A percentile compares a stretch with the other conserved stretches of the same genome.
phyloP scores from a whole-genome alignment of 2,888 invertebrate species.

The Xestia sexstrigata region DNA sequence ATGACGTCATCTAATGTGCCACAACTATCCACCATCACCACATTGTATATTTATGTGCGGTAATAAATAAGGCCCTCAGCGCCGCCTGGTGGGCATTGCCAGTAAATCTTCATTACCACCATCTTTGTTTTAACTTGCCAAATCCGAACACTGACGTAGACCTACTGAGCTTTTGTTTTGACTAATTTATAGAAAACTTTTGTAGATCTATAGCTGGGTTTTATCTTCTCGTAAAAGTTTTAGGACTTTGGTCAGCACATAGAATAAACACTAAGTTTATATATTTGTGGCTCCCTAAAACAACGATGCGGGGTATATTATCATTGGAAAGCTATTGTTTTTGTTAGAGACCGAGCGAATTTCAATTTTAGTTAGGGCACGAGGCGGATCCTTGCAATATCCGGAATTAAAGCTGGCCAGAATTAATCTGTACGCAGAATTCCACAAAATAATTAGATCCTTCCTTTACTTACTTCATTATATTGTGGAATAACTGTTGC shows the following conservation, averaged over 20 bases:
- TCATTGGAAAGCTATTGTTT: neutral
- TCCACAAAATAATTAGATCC: neutral
- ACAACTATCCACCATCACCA: neutral
- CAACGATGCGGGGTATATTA: conserved; percentile 1
- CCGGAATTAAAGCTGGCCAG: neutral
- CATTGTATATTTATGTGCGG: conserved; percentile 13
- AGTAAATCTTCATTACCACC: conserved; percentile 53
- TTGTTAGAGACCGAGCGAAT: conserved; percentile 14
- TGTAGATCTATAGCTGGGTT: conserved; percentile 9
- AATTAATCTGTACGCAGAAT: neutral
- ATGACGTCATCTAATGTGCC: conserved; percentile 36
- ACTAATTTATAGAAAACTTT: conserved; percentile 31
- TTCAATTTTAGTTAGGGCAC: conserved; percentile 2
- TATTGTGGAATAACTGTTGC: neutral
- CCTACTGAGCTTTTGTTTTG: conserved; percentile 30
- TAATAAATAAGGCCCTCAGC: conserved; percentile 30
- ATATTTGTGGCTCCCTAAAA: conserved; percentile 15
- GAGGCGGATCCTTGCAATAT: conserved; percentile 1
- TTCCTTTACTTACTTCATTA: neutral
- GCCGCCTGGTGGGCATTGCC: conserved; percentile 9
- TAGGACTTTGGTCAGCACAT: neutral
- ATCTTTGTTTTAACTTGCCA: conserved; percentile 51
- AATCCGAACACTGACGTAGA: conserved; percentile 37
- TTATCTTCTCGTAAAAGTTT: conserved; percentile 17
- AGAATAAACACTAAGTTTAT: conserved; percentile 8